A percentile compares a stretch with the other conserved stretches of the same genome.
Conservation (phyloP, 1,140 invertebrate species). For the Lerema accius region DNA sequence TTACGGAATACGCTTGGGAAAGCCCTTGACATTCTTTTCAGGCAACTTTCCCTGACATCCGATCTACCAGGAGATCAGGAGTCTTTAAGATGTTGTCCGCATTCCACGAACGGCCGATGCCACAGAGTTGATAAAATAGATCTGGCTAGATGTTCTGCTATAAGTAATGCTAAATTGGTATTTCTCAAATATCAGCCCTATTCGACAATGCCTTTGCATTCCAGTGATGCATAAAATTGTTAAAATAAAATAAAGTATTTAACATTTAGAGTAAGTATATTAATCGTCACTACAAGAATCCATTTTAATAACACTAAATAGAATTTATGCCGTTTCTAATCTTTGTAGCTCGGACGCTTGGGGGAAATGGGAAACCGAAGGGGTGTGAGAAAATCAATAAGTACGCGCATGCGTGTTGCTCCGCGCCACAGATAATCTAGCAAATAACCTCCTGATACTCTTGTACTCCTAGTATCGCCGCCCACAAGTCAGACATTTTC, state of each 20-base stretch:
- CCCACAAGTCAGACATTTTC: conserved; percentile 80
- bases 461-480: conserved; percentile 67
- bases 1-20: conserved; percentile 35
- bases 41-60: conserved; percentile 66
- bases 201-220: no score
- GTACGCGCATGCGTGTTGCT: conserved; percentile 56
- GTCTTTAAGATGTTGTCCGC: conserved; percentile 3
- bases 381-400: conserved; percentile 63
- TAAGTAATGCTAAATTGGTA: no score
- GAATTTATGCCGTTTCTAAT: conserved; percentile 12
- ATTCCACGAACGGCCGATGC: conserved; percentile 8
- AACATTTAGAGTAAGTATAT: no score
- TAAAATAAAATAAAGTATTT: no score
- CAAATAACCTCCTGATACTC: conserved; percentile 39
- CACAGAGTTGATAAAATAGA: conserved; percentile 2
- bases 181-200: no score
- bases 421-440: no score
- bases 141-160: no score
- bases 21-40: conserved; percentile 50
- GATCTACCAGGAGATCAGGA: conserved; percentile 55
- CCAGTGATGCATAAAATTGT: no score
- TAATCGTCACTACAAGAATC: no score
- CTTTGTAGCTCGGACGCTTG: conserved; percentile 1
- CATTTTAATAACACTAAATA: neutral
- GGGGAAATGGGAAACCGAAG: neutral